These are phyloP conservation scores for Archocentrus centrarchus DNA, from an alignment of 2,113 vertebrate species.

Conservation along the genomic window DNA sequence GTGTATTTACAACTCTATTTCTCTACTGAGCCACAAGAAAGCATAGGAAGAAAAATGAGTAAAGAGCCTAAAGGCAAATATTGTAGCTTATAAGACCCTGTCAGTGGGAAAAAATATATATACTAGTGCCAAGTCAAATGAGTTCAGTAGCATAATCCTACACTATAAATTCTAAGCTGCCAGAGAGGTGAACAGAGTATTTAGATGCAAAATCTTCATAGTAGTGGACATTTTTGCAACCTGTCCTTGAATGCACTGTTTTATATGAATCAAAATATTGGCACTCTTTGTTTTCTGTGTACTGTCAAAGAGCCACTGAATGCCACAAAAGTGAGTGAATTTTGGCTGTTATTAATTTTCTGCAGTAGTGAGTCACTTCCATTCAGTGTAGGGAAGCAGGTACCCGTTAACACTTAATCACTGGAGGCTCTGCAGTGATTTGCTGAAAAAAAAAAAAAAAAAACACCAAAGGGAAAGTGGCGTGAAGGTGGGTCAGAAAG, in stretches of 20 bases:
- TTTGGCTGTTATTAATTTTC: neutral
- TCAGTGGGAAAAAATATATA: neutral
- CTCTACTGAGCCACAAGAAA: conserved; percentile 42
- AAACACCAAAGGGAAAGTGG: neutral
- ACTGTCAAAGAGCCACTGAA: neutral
- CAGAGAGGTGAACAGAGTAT: neutral
- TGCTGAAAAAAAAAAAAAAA: neutral
- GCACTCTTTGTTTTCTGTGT: neutral
- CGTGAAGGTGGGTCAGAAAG: neutral
- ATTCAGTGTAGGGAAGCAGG: neutral
- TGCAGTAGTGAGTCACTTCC: neutral
- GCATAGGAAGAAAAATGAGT: conserved; percentile 23
- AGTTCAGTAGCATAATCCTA: conserved; percentile 10
- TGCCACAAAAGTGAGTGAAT: neutral
- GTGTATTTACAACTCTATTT: conserved; percentile 59
- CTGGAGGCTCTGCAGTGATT: neutral
- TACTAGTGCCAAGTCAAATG: conserved; percentile 16
- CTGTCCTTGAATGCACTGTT: neutral
- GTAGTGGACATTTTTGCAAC: neutral
- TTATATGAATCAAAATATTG: neutral
- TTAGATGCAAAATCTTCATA: conserved; percentile 10
- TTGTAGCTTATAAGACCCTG: neutral
- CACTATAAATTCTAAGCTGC: neutral
- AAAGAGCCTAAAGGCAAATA: conserved; percentile 33
- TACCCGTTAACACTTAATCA: conserved; percentile 11